Conservation (phyloP, 2,888 invertebrate genomes). For the Pachymerium ferrugineum region DNA sequence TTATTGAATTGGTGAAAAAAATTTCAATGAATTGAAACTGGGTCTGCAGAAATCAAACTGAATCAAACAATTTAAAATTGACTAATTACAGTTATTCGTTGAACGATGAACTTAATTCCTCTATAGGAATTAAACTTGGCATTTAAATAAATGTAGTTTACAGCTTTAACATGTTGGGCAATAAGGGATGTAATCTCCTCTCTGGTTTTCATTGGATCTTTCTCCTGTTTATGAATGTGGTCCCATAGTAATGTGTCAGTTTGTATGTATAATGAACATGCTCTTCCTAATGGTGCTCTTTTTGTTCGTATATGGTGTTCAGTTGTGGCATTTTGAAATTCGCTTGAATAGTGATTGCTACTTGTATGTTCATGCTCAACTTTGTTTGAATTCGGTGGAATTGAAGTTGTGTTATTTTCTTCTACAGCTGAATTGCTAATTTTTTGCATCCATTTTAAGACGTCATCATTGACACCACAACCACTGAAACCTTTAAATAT, state of each 20-base stretch:
- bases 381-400: neutral
- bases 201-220: slow-evolving; percentile 70
- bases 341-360: slow-evolving; percentile 38
- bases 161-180: slow-evolving; percentile 96
- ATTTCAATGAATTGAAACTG: neutral
- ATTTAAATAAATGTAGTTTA: slow-evolving; percentile 93
- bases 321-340: slow-evolving; percentile 36
- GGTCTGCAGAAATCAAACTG: slow-evolving; percentile 3
- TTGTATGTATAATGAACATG: slow-evolving; percentile 91
- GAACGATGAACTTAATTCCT: slow-evolving; percentile 94
- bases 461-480: slow-evolving; percentile 81
- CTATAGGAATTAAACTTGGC: slow-evolving; percentile 94
- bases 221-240: slow-evolving; percentile 65
- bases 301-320: neutral
- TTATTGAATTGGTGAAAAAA: neutral
- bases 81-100: slow-evolving; percentile 71
- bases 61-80: too few species aligned
- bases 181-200: slow-evolving; percentile 97
- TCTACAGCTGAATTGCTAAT: slow-evolving; percentile 59
- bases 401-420: neutral
- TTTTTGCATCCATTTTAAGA: slow-evolving; percentile 85
- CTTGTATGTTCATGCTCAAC: too few species aligned
- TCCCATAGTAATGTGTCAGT: slow-evolving; percentile 97
- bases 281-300: slow-evolving; percentile 49
- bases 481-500: slow-evolving; percentile 9